Evolutionary conservation across 2,888 invertebrate genomes (phyloP).

Genomic region (Ophraella communa): DNA sequence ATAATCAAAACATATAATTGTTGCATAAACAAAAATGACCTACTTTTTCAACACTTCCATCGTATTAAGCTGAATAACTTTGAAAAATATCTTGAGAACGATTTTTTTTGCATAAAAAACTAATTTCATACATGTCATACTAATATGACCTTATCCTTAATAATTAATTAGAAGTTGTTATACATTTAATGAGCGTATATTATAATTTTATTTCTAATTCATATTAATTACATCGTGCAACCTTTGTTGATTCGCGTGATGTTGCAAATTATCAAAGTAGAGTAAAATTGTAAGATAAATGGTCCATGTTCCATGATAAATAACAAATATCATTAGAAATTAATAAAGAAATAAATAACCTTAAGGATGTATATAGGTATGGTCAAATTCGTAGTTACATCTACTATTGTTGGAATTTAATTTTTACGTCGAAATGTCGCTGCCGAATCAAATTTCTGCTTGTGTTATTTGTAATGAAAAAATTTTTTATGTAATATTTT

Average conservation of each 20-base stretch:
- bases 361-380: too few relatives aligned
- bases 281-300: not conserved
- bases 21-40: not conserved
- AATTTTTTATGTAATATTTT: too few relatives aligned
- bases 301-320: too few relatives aligned
- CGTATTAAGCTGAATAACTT: not conserved
- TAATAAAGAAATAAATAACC: too few relatives aligned
- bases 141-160: slow-evolving; percentile 16
- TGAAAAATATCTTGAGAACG: not conserved
- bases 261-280: not conserved
- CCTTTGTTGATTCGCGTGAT: not conserved
- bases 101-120: not conserved
- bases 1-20: too few relatives aligned
- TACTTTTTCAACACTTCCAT: not conserved
- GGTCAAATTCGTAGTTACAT: too few relatives aligned
- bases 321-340: too few relatives aligned
- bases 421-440: too few relatives aligned
- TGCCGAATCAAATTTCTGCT: too few relatives aligned
- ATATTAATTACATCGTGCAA: not conserved
- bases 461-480: too few relatives aligned
- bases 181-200: not conserved
- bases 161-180: not conserved
- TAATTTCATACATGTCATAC: not conserved
- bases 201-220: not conserved
- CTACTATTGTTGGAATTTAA: too few relatives aligned